Conservation (phyloP, 2,797 vertebrate genomes). For the Labroides dimidiatus region DNA sequence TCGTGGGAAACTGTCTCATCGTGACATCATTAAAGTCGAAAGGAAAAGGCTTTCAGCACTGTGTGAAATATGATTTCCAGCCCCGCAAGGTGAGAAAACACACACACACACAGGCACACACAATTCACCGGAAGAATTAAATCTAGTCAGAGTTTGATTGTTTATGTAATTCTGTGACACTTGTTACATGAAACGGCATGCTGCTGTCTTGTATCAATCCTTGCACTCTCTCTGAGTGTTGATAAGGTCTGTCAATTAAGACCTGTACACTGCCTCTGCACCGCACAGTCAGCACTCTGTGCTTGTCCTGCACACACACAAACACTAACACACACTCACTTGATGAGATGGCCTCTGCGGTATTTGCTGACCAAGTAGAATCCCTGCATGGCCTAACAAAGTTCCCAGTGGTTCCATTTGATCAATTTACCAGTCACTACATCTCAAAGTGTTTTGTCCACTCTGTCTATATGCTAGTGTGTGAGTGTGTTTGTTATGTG, state of each 20-base stretch:
- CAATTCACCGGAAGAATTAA: background rate
- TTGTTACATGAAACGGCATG: slow-evolving; percentile 39
- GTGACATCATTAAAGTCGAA: slow-evolving; percentile 98
- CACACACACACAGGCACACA: background rate
- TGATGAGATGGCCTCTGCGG: slow-evolving; percentile 67
- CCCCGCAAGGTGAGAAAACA: slow-evolving; percentile 92
- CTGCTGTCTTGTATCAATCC: slow-evolving; percentile 25
- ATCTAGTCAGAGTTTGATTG: background rate
- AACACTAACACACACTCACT: slow-evolving; percentile 40
- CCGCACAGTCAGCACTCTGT: slow-evolving; percentile 66
- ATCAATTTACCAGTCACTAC: slow-evolving; percentile 68
- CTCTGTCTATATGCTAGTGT: slow-evolving; percentile 20
- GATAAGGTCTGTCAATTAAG: slow-evolving; percentile 77
- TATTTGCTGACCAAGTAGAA: slow-evolving; percentile 74
- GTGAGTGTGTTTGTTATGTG: slow-evolving; percentile 10
- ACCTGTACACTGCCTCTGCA: slow-evolving; percentile 35
- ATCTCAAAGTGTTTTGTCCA: slow-evolving; percentile 45
- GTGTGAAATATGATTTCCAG: slow-evolving; percentile 99
- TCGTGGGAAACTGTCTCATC: slow-evolving; percentile 99
- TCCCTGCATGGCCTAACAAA: slow-evolving; percentile 62
- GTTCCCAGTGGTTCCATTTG: slow-evolving; percentile 73
- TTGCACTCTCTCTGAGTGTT: slow-evolving; percentile 45
- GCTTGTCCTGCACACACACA: slow-evolving; percentile 35
- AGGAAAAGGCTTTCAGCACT: slow-evolving; percentile 99
- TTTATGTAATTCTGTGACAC: slow-evolving; percentile 20